Conservation (phyloP, 1,140 invertebrate species). For the Pomacea maculata region DNA sequence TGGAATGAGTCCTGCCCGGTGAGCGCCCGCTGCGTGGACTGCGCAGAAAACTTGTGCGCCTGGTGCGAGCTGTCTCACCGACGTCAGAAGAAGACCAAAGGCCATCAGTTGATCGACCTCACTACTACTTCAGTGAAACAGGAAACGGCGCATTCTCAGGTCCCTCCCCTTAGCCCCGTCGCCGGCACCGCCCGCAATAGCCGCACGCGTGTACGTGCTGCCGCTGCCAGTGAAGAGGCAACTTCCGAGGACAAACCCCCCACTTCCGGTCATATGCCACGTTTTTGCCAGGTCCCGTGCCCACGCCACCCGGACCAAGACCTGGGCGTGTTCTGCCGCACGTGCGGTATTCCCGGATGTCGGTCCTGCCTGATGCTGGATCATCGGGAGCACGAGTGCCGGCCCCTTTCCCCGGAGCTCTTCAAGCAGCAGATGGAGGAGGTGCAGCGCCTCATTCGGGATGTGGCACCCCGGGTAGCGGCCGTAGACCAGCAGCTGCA, state of each 20-base stretch:
- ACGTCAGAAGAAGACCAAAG: constrained; percentile 30
- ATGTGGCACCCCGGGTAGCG: constrained; percentile 17
- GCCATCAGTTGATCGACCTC: constrained; percentile 19
- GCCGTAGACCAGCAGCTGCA: constrained; percentile 25
- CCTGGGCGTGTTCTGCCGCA: constrained; percentile 25
- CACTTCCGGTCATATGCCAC: not conserved
- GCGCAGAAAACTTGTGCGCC: constrained; percentile 25
- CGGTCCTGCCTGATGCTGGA: constrained; percentile 11
- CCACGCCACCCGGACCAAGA: constrained; percentile 15
- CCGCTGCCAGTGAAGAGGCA: no score
- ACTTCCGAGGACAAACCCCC: not conserved
- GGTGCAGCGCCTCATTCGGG: constrained; percentile 24
- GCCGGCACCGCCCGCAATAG: no score
- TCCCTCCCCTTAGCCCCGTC: no score
- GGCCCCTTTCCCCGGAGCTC: constrained; percentile 15
- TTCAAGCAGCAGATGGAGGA: constrained; percentile 27
- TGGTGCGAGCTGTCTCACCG: constrained; percentile 28
- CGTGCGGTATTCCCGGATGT: constrained; percentile 22
- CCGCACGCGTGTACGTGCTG: no score
- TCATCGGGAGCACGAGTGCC: constrained; percentile 25
- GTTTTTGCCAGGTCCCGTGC: not conserved
- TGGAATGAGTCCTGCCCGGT: not conserved
- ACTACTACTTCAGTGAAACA: not conserved
- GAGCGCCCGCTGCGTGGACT: constrained; percentile 24
- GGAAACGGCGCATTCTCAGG: no score